These are phyloP conservation scores for Raja brachyura DNA, from an alignment of 2,113 vertebrate species.

Conservation along the genomic window DNA sequence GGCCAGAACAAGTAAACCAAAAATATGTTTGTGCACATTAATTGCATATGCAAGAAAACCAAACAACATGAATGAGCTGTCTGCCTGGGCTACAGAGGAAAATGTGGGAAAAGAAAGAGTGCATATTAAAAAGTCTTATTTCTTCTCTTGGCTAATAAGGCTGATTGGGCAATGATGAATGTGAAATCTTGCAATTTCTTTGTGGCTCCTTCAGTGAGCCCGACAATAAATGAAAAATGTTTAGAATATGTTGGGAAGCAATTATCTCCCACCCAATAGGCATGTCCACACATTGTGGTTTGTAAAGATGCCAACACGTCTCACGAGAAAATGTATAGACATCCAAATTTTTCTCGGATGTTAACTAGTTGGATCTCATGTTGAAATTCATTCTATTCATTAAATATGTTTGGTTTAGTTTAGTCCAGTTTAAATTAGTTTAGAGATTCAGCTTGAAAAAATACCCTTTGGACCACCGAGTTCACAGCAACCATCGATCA, in stretches of 20 bases:
- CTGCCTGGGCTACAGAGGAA: neutral
- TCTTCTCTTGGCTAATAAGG: neutral
- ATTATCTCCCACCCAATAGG: neutral
- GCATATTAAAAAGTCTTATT: neutral
- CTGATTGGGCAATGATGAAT: neutral
- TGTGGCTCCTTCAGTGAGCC: neutral
- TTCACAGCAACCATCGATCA: too few species aligned
- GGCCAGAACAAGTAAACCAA: conserved; percentile 15
- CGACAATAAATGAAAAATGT: neutral
- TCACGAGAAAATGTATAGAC: neutral
- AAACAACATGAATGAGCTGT: conserved; percentile 13
- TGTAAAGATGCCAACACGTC: neutral
- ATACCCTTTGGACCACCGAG: too few species aligned
- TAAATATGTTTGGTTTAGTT: neutral
- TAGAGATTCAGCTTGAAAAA: too few species aligned
- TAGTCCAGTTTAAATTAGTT: too few species aligned
- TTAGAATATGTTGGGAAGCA: neutral
- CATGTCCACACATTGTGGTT: neutral
- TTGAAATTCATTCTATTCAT: neutral
- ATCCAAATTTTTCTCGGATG: neutral
- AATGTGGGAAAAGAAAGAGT: conserved; percentile 27
- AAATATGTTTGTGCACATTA: neutral
- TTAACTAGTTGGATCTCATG: neutral
- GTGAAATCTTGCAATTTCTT: neutral
- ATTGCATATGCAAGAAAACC: conserved; percentile 22